A percentile compares a stretch with the other conserved stretches of the same genome.
Evolutionary conservation across 2,888 invertebrate species (phyloP).

Genomic region (Perizoma affinitatum): DNA sequence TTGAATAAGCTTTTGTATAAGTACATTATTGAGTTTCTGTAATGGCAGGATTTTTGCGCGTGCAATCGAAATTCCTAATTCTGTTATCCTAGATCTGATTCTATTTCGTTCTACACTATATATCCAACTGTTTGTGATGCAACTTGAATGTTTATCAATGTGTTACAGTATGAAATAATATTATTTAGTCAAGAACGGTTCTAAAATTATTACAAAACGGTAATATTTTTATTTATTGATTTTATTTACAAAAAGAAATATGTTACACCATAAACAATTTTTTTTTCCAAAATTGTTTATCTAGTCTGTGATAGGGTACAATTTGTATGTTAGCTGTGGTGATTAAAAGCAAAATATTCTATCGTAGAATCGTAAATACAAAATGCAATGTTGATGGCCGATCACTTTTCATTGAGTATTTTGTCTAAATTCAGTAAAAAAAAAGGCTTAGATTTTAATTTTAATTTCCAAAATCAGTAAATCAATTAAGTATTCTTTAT

Average conservation of each 20-base stretch:
- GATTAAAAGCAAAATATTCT: slow-evolving; percentile 33
- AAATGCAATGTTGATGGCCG: slow-evolving; percentile 18
- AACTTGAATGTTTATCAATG: slow-evolving; percentile 11
- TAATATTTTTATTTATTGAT: slow-evolving; percentile 8
- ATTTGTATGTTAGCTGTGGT: slow-evolving; percentile 51
- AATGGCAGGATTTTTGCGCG: slow-evolving; percentile 53
- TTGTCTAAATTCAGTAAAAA: too few species aligned
- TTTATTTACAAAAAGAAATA: not conserved
- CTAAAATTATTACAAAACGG: slow-evolving; percentile 10
- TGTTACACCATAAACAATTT: slow-evolving; percentile 7
- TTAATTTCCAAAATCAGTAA: too few species aligned
- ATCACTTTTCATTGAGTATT: not conserved
- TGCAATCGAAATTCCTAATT: slow-evolving; percentile 65
- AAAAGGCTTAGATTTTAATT: too few species aligned
- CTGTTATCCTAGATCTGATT: slow-evolving; percentile 50
- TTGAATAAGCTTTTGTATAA: slow-evolving; percentile 37
- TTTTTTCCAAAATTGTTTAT: slow-evolving; percentile 54
- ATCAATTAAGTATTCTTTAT: too few species aligned
- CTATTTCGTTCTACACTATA: slow-evolving; percentile 15
- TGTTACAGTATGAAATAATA: not conserved
- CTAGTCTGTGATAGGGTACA: slow-evolving; percentile 74
- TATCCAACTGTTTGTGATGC: slow-evolving; percentile 16
- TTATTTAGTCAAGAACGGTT: slow-evolving; percentile 7
- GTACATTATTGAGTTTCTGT: slow-evolving; percentile 42
- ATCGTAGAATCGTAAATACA: slow-evolving; percentile 7